Evolutionary conservation across 2,888 invertebrate genomes (phyloP).

Genomic region (Drosophila nigritarsus): DNA sequence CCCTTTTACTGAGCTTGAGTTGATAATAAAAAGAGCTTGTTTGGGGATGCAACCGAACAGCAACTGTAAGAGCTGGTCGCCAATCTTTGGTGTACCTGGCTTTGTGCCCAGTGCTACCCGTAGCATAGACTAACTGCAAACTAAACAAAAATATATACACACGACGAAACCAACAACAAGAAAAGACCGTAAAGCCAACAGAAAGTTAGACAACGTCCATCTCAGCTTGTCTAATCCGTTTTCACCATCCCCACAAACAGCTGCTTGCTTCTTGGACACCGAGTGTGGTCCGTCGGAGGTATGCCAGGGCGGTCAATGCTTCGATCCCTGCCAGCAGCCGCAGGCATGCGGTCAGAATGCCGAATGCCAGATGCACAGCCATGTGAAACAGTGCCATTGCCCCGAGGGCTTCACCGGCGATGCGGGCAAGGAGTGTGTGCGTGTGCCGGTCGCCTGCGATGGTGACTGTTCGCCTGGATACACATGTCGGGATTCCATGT

Average conservation of each 20-base stretch:
- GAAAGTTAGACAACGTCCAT: conserved; percentile 8
- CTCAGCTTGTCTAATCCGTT: conserved; percentile 22
- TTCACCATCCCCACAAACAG: conserved; percentile 84
- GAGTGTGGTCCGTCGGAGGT: conserved; percentile 93
- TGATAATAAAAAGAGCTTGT: not conserved
- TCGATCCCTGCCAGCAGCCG: conserved; percentile 91
- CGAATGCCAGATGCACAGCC: conserved; percentile 89
- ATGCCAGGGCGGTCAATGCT: conserved; percentile 93
- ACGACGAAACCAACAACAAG: conserved; percentile 39
- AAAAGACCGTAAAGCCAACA: conserved; percentile 42
- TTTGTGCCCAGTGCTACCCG: conserved; percentile 28
- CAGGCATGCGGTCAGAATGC: conserved; percentile 94
- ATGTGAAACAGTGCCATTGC: conserved; percentile 92
- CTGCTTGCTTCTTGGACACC: conserved; percentile 91
- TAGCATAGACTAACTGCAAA: conserved; percentile 61
- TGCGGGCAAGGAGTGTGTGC: conserved; percentile 92
- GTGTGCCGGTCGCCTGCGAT: conserved; percentile 92
- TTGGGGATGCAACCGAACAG: not conserved
- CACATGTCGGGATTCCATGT: conserved; percentile 92
- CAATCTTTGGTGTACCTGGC: conserved; percentile 35
- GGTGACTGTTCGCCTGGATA: conserved; percentile 90
- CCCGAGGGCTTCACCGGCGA: conserved; percentile 94
- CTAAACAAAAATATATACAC: conserved; percentile 43
- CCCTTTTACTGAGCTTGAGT: not conserved
- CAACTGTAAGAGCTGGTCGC: conserved; percentile 3